A percentile compares a stretch with the other conserved stretches of the same genome.
Conservation (phyloP, 2,113 vertebrate species). For the Rhineura floridana region DNA sequence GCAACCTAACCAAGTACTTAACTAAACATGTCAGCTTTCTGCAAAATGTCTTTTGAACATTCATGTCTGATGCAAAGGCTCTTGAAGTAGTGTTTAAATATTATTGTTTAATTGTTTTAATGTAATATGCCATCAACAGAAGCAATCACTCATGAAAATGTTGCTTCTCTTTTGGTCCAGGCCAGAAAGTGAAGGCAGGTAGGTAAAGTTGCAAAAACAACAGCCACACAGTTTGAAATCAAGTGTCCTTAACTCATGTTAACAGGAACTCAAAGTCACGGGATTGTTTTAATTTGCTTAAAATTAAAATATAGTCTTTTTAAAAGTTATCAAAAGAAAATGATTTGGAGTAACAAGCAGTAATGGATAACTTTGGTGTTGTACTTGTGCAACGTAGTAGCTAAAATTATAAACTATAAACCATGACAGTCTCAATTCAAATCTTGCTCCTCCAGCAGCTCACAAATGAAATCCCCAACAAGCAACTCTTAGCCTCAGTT, state of each 20-base stretch:
- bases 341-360: neutral
- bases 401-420: neutral
- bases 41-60: neutral
- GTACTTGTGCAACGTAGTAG: neutral
- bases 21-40: neutral
- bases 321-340: neutral
- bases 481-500: neutral
- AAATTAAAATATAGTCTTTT: neutral
- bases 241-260: neutral
- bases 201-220: neutral
- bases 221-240: neutral
- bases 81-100: neutral
- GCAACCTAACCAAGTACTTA: neutral
- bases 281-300: neutral
- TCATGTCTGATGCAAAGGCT: neutral
- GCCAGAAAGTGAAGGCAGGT: neutral
- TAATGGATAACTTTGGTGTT: neutral
- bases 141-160: neutral
- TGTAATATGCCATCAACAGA: neutral
- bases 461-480: too few species aligned
- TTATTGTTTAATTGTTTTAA: too few species aligned
- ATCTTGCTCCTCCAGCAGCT: neutral
- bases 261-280: neutral
- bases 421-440: neutral
- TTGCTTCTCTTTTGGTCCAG: neutral